Percentiles rank a stretch among this genome's conserved stretches.
Evolutionary conservation across 2,888 invertebrate species (phyloP).

Genomic region (Panopea generosa): DNA sequence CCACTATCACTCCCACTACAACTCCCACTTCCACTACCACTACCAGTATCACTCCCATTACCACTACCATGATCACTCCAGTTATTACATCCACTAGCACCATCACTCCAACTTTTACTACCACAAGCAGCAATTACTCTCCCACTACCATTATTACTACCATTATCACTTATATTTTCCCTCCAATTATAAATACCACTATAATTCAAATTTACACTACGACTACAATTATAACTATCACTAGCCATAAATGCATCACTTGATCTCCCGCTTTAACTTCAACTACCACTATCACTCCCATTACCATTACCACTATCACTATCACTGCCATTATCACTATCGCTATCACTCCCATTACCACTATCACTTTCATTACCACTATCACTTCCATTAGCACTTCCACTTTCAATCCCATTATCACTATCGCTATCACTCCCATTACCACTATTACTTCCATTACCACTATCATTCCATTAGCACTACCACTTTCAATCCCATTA

Average conservation of each 20-base stretch:
- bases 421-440: not conserved
- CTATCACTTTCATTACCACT: constrained; percentile 3
- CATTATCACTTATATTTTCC: not conserved
- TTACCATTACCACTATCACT: no score
- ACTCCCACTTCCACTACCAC: no score
- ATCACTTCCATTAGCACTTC: not conserved
- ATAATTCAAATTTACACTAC: not conserved
- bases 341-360: not conserved
- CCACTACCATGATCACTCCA: no score
- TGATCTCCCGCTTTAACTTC: not conserved
- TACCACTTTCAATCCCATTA: not conserved
- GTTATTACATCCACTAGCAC: no score
- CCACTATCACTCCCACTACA: no score
- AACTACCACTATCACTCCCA: not conserved
- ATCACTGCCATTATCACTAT: not conserved
- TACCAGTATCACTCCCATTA: no score
- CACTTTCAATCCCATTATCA: not conserved
- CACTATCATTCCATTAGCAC: not conserved
- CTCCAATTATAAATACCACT: not conserved
- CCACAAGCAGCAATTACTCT: no score
- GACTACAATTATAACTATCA: not conserved
- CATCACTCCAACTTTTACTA: no score
- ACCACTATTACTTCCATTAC: not conserved
- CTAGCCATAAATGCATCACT: not conserved
- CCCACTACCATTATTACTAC: constrained; percentile 1